Evolutionary conservation across 2,113 vertebrate genomes (phyloP).

Genomic region (Panurus biarmicus): DNA sequence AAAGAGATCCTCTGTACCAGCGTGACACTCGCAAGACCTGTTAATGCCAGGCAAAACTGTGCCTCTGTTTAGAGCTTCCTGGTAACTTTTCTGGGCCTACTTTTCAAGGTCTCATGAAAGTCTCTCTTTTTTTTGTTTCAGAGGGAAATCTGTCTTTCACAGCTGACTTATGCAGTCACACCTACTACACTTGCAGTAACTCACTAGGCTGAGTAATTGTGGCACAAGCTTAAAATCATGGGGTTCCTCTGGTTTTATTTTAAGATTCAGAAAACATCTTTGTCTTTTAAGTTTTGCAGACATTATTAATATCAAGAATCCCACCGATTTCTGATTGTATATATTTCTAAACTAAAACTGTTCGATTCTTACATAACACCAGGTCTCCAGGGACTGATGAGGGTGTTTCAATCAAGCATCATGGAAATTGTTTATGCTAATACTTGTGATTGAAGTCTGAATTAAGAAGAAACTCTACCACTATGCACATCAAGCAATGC

Average conservation of each 20-base stretch:
- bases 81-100: not conserved
- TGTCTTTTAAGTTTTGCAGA: not conserved
- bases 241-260: not conserved
- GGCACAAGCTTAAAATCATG: not conserved
- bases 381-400: not conserved
- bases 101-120: not conserved
- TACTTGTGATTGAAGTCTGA: not conserved
- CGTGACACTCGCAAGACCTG: fast-evolving
- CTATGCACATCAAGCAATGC: not conserved
- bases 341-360: not conserved
- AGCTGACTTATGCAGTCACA: no score
- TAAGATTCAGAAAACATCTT: not conserved
- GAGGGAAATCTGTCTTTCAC: not conserved
- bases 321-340: not conserved
- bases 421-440: not conserved
- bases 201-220: not conserved
- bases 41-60: not conserved
- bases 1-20: not conserved
- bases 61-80: not conserved
- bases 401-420: not conserved
- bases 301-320: not conserved
- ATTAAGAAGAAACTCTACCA: not conserved
- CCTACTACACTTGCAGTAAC: not conserved
- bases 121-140: not conserved
- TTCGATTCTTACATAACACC: not conserved